These are phyloP conservation scores for Drosophila ambigua DNA, from an alignment of 1,140 invertebrate genomes.

Conservation along the genomic window DNA sequence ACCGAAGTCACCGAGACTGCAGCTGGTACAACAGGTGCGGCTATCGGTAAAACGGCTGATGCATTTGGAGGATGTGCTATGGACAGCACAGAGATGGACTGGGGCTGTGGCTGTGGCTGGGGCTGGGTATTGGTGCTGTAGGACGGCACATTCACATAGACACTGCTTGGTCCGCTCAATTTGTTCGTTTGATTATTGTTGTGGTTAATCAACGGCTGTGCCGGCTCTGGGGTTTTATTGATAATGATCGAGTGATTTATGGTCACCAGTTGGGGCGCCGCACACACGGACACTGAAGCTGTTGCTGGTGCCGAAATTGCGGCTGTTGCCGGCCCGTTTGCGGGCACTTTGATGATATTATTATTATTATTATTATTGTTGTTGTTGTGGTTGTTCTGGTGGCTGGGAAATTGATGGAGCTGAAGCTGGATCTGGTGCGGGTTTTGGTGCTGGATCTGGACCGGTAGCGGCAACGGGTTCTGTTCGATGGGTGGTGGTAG, in stretches of 20 bases:
- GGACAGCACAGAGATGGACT: constrained; percentile 22
- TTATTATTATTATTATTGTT: constrained; percentile 11
- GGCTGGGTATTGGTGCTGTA: constrained; percentile 18
- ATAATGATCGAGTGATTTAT: constrained; percentile 83
- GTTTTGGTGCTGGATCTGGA: constrained; percentile 42
- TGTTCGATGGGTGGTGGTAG: constrained; percentile 36
- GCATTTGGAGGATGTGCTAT: constrained; percentile 17
- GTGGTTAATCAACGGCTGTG: constrained; percentile 60
- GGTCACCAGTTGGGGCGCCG: constrained; percentile 67
- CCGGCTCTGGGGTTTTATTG: constrained; percentile 78
- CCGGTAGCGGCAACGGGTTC: constrained; percentile 23
- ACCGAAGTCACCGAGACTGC: constrained; percentile 12
- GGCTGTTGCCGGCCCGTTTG: constrained; percentile 14
- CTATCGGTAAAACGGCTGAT: constrained; percentile 1
- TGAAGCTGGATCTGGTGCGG: constrained; percentile 40
- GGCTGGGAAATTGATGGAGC: constrained; percentile 64
- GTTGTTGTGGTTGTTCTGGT: constrained; percentile 50
- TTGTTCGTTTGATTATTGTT: constrained; percentile 35
- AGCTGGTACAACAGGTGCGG: constrained; percentile 12
- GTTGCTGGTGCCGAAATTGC: constrained; percentile 34
- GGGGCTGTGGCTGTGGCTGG: constrained; percentile 8
- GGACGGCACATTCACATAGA: constrained; percentile 73
- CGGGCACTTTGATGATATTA: constrained; percentile 59
- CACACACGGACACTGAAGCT: constrained; percentile 1
- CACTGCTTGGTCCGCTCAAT: constrained; percentile 55